phyloP scores from a whole-genome alignment of 2,113 vertebrate species.

The Dasypus novemcinctus region DNA sequence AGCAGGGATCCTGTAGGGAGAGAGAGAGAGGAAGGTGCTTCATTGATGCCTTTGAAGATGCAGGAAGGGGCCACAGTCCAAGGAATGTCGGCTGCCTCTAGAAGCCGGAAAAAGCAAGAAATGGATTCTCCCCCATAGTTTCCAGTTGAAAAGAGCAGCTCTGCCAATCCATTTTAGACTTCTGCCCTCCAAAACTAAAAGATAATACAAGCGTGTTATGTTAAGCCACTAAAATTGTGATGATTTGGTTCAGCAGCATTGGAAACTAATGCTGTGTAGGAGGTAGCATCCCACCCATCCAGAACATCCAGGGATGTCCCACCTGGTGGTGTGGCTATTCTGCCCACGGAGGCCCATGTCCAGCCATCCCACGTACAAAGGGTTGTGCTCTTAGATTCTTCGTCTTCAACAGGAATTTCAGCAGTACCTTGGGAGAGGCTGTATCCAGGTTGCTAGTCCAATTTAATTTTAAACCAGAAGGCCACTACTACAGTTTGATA shows the following conservation, averaged over 20 bases:
- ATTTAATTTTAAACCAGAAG: not conserved
- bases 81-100: not conserved
- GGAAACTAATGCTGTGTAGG: not conserved
- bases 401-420: not conserved
- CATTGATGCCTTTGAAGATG: not conserved
- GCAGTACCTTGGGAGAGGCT: not conserved
- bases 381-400: rapidly evolving
- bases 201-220: not conserved
- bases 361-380: not conserved
- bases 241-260: not conserved
- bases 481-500: not conserved
- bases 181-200: not conserved
- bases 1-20: rapidly evolving
- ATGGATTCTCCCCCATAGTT: not conserved
- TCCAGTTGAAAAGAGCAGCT: not conserved
- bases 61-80: not conserved
- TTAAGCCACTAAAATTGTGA: not conserved
- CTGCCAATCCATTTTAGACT: not conserved
- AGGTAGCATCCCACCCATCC: not conserved
- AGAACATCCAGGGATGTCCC: too few species aligned
- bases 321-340: rapidly evolving
- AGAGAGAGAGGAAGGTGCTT: rapidly evolving
- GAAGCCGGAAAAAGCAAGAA: not conserved
- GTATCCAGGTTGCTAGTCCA: not conserved
- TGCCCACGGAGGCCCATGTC: rapidly evolving